These are phyloP conservation scores for Myotis planiceps DNA, from an alignment of 2,797 vertebrate genomes.

Conservation along the genomic window DNA sequence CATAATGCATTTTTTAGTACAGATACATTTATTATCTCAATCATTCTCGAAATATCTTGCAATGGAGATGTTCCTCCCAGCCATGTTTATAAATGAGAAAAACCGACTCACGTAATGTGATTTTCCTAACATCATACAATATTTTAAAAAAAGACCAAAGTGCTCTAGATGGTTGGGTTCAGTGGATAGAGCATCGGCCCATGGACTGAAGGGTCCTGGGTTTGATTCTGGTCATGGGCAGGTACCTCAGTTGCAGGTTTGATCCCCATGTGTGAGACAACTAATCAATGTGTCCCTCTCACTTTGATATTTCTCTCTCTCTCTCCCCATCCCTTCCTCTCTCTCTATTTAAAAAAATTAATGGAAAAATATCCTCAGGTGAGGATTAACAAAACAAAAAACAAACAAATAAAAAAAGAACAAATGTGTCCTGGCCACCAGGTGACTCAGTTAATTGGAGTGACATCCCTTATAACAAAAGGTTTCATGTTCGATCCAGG, in stretches of 20 bases:
- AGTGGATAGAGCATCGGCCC: background rate
- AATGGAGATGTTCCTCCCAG: background rate
- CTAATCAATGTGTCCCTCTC: background rate
- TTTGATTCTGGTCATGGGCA: background rate
- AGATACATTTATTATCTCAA: constrained; percentile 10
- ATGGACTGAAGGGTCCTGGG: background rate
- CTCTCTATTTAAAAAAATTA: background rate
- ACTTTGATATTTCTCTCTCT: too few species aligned
- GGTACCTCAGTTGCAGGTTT: background rate
- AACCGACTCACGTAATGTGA: background rate
- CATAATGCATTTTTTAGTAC: background rate
- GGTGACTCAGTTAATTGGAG: too few species aligned
- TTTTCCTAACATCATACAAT: background rate
- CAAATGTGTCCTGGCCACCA: too few species aligned
- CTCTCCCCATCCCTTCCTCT: fast-evolving
- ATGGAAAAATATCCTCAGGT: too few species aligned
- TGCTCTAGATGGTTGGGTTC: background rate
- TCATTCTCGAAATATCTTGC: background rate
- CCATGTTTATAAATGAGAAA: background rate
- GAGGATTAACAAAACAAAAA: too few species aligned
- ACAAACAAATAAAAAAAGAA: background rate
- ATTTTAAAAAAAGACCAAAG: background rate
- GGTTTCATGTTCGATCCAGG: background rate
- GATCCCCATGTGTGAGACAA: background rate
- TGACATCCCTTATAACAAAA: too few species aligned